These are phyloP conservation scores for Venustaconcha ellipsiformis DNA, from an alignment of 1,140 invertebrate genomes.

Conservation along the genomic window DNA sequence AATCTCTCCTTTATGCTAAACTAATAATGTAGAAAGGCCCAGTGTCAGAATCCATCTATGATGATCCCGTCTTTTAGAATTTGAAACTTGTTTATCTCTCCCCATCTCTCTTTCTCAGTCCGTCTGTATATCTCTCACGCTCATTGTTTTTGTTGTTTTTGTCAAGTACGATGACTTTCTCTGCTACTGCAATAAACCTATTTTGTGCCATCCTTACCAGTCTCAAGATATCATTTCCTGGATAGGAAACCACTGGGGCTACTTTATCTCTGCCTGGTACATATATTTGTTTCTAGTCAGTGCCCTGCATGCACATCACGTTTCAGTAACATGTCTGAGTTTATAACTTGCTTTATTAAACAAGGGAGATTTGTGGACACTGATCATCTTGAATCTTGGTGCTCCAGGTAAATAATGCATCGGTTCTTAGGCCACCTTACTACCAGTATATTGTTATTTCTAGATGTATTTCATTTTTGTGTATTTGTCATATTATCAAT, in stretches of 20 bases:
- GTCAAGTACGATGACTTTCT: too few relatives aligned
- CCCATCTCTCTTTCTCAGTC: slow-evolving; percentile 7
- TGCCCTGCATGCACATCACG: slow-evolving; percentile 34
- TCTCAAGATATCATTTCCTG: too few relatives aligned
- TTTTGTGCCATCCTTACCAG: too few relatives aligned
- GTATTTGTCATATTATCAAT: slow-evolving; percentile 62
- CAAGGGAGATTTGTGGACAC: slow-evolving; percentile 27
- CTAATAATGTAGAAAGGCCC: too few relatives aligned
- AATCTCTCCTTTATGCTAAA: slow-evolving; percentile 19
- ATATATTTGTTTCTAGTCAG: slow-evolving; percentile 29
- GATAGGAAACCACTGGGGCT: slow-evolving; percentile 35
- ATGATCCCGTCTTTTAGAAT: too few relatives aligned
- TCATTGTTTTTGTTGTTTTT: too few relatives aligned
- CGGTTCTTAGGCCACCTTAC: slow-evolving; percentile 33
- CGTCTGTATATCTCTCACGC: slow-evolving; percentile 10
- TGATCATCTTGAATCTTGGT: slow-evolving; percentile 37
- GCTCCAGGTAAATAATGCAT: slow-evolving; percentile 30
- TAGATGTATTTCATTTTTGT: slow-evolving; percentile 65
- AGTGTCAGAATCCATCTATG: too few relatives aligned
- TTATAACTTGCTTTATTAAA: slow-evolving; percentile 29
- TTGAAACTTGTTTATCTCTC: slow-evolving; percentile 13
- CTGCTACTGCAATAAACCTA: too few relatives aligned
- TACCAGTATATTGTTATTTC: slow-evolving; percentile 66
- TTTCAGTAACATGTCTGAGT: slow-evolving; percentile 21
- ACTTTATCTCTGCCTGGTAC: slow-evolving; percentile 30